Conservation (phyloP, 2,113 vertebrate species). For the Apteryx owenii region DNA sequence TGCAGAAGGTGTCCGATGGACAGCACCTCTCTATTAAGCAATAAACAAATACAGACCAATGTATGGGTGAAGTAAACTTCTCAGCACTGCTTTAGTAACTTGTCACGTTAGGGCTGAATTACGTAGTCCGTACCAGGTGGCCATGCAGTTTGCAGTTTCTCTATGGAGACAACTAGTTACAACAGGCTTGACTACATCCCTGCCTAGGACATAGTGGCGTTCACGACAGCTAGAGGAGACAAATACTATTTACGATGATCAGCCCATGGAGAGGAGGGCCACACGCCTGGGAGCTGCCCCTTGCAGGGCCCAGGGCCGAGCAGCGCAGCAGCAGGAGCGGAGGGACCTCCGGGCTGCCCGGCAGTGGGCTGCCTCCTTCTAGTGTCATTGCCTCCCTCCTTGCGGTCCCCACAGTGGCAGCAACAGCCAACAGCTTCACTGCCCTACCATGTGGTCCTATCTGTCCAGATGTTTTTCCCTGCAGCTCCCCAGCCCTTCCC, state of each 20-base stretch:
- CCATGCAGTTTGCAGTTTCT: not conserved
- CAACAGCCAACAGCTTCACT: not conserved
- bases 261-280: rapidly evolving
- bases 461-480: not conserved
- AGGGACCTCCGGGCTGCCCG: no score
- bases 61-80: not conserved
- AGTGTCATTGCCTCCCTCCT: no score
- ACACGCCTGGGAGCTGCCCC: no score
- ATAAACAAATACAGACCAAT: not conserved
- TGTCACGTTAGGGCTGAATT: not conserved
- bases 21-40: not conserved
- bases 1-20: not conserved
- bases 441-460: rapidly evolving
- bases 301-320: no score
- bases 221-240: rapidly evolving
- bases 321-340: no score
- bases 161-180: rapidly evolving
- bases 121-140: not conserved
- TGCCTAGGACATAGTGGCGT: rapidly evolving
- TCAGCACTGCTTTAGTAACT: not conserved
- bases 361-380: no score
- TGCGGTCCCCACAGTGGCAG: no score
- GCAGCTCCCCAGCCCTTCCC: not conserved
- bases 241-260: not conserved
- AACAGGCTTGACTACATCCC: not conserved